Evolutionary conservation across 2,113 vertebrate genomes (phyloP), one percentile per base, ranked within the genome.

Genomic region (Lasiurus cinereus): DNA sequence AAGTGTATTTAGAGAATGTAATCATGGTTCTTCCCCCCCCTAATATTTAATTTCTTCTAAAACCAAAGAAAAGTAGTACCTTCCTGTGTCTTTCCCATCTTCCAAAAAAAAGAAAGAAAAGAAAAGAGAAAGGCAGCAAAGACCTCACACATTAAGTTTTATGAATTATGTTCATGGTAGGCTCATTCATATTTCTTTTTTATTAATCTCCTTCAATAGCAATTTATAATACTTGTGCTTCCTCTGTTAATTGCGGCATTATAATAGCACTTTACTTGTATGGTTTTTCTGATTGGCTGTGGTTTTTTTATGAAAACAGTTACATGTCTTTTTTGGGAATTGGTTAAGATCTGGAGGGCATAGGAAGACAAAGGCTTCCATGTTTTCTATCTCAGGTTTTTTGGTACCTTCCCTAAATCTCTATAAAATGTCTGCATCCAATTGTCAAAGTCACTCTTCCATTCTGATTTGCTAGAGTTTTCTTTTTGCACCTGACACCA

Each of bases 241-340:
- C 15, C 59, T 70, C 5, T 76, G 21, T 69, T 88, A 74, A 70
- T 39, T 79, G 6, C 10, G 43, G 12, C n/a, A 52, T 11, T 79
- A 66, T 24, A 64, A 36, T 22, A 72, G 46, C 15, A 36, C 10
- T 86, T 67, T 48, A 48, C 22, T 88, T 82, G 22, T 83, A 12
- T 83, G 13, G 31, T 12, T 87, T 69, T 93, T 69, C 33, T 59
- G 48, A 29, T 78, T 95, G 19, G 8, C 12, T 50, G 3, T 69
- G 92, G 92, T 29, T 9, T 80, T 87, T 96, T 94, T 78, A 52
- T 88, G 62, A 85, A 54, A 91, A 94, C 2, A 15, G 8, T 88
- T 69, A 39, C 2, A 27, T 88, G 56, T 66, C 21, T 1, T 83
- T 86, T 93, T 33, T 3, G 24, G 48, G 10, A 82, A 21, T 27